These are phyloP conservation scores for Rhorus exstirpatorius DNA, from an alignment of 2,888 invertebrate species.

Conservation along the genomic window DNA sequence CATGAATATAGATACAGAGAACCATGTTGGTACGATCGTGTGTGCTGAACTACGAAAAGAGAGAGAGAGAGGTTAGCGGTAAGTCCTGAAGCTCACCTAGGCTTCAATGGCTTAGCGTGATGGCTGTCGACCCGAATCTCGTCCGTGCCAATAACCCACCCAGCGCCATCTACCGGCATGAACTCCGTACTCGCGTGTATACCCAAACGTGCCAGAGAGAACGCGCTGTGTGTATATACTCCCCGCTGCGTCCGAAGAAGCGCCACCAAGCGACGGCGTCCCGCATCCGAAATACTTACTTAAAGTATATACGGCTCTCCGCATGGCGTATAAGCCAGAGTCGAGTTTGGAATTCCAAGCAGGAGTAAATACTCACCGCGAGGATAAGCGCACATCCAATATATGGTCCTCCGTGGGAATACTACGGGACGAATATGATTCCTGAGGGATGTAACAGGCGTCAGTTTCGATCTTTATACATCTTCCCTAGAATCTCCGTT, in stretches of 20 bases:
- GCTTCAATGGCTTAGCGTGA: conserved; percentile 68
- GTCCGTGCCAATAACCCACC: conserved; percentile 7
- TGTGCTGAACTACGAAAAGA: background rate
- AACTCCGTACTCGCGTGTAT: background rate
- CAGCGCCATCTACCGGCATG: background rate
- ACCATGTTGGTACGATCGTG: background rate
- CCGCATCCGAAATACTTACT: conserved; percentile 69
- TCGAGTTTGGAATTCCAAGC: conserved; percentile 70
- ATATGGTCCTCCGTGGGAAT: background rate
- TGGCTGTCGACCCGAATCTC: conserved; percentile 33
- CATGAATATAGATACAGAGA: no score
- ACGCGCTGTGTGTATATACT: background rate
- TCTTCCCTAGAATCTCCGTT: conserved; percentile 4
- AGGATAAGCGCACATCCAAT: conserved; percentile 15
- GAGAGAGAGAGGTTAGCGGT: conserved; percentile 46
- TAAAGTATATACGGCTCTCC: conserved; percentile 59
- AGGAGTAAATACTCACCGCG: conserved; percentile 64
- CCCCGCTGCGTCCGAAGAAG: background rate
- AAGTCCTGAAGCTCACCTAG: conserved; percentile 62
- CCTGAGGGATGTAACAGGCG: conserved; percentile 47
- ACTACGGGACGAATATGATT: conserved; percentile 52
- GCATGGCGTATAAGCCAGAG: conserved; percentile 8
- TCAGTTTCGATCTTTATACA: conserved; percentile 2
- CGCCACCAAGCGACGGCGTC: conserved; percentile 8
- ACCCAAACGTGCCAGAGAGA: conserved; percentile 1